A percentile compares a stretch with the other conserved stretches of the same genome.
Evolutionary conservation across 35 echinoderm and acorn worm species (phyloP).

Genomic region (Heliocidaris tuberculata): DNA sequence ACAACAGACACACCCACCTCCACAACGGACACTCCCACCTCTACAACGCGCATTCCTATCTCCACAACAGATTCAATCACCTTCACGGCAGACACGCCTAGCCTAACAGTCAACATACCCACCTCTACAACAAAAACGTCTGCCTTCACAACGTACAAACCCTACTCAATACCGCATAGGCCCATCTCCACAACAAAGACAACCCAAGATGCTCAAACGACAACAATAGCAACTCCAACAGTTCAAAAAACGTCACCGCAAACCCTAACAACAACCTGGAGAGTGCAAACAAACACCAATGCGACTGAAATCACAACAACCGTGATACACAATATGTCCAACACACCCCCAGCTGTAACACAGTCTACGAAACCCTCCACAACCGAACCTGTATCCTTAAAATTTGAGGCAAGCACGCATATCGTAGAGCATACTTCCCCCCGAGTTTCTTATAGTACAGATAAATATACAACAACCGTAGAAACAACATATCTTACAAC

Average conservation of each 20-base stretch:
- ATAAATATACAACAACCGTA: not conserved
- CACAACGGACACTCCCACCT: not conserved
- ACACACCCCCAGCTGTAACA: not conserved
- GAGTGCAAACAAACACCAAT: not conserved
- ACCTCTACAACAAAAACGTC: not conserved
- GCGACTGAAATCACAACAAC: not conserved
- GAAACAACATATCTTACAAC: not conserved
- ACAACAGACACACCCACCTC: not conserved
- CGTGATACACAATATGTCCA: not conserved
- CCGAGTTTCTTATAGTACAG: not conserved
- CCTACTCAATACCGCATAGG: not conserved
- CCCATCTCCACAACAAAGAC: not conserved
- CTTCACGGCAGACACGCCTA: not conserved
- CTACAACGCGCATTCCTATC: not conserved
- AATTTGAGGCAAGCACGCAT: not conserved
- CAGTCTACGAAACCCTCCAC: not conserved
- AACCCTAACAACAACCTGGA: not conserved
- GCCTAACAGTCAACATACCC: not conserved
- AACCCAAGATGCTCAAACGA: not conserved
- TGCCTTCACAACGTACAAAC: no score
- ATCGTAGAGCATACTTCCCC: not conserved
- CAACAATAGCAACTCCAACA: not conserved
- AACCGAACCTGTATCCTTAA: not conserved
- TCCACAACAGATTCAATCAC: not conserved
- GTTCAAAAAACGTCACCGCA: not conserved